A percentile compares a stretch with the other conserved stretches of the same genome.
Conservation (phyloP, 2,797 vertebrate genomes). For the Lepus oiostolus region DNA sequence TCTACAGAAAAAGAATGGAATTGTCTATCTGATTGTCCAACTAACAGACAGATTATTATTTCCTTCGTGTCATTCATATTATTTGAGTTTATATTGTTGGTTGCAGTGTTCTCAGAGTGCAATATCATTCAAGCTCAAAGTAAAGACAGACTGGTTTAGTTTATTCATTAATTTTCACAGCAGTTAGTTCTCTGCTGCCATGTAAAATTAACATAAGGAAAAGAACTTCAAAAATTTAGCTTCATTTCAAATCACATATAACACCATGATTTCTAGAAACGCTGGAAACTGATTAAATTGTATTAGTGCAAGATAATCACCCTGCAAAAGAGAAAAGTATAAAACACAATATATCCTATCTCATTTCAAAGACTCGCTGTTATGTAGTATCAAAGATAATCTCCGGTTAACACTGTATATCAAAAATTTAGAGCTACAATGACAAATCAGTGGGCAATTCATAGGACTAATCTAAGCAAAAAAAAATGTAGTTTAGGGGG, state of each 20-base stretch:
- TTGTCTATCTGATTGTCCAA: not conserved
- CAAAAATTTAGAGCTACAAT: not conserved
- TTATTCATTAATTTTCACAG: constrained; percentile 91
- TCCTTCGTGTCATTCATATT: constrained; percentile 60
- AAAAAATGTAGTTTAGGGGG: not conserved
- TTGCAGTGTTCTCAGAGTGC: constrained; percentile 81
- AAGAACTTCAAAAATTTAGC: constrained; percentile 86
- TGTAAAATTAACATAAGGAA: constrained; percentile 87
- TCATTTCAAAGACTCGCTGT: constrained; percentile 80
- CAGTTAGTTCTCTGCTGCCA: constrained; percentile 88
- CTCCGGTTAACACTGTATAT: constrained; percentile 16
- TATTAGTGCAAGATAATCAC: constrained; percentile 86
- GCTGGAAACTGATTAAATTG: constrained; percentile 85
- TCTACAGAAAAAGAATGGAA: constrained; percentile 1
- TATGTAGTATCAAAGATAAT: constrained; percentile 30
- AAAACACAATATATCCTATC: constrained; percentile 80
- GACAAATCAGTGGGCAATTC: not conserved
- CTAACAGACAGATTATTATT: constrained; percentile 65
- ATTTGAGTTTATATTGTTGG: constrained; percentile 76
- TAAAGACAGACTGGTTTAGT: constrained; percentile 84
- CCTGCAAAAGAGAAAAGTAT: constrained; percentile 83
- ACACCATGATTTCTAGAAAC: constrained; percentile 85
- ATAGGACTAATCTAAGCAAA: not conserved
- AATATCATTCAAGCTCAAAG: constrained; percentile 85
- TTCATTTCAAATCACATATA: constrained; percentile 86